Evolutionary conservation across 2,113 vertebrate genomes (phyloP), one percentile per base, ranked within the genome.

Genomic region (Calonectris borealis): DNA sequence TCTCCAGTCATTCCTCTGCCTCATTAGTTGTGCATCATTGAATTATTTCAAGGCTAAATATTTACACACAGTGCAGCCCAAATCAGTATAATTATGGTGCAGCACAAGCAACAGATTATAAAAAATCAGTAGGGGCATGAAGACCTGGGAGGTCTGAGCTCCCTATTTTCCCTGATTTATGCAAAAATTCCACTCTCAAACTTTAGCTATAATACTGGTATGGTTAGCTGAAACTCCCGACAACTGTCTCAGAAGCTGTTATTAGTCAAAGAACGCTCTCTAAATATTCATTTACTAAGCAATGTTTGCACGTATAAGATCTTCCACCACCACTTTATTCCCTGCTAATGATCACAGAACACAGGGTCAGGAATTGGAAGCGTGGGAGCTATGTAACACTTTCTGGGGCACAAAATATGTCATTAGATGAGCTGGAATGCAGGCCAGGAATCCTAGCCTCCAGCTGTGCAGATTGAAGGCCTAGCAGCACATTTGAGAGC

Each of bases 41-140:
- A 81, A 48, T 91, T 95, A 88, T 88, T 96, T 92, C 44, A 79
- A 90, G 86, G 76, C 60, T 75, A 93, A 78, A 90, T 90, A 71
- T 64, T 64, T 78, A 70, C 44, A 55, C 0, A 0, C 9, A 26
- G 29, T 31, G 6, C 76, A 84, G 36, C 51, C 29, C 32, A 62
- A 73, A 84, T 57, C 18, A 31, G n/a, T 82, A 20, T 78, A 34
- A 62, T 44, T 85, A 86, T 16, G 26, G n/a, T 71, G 60, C 38
- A 51, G 60, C 42, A 46, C 12, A 70, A 78, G 29, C 26, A 83
- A 38, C 21, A 86, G 48, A 44, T 46, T 49, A 65, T 57, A 78
- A 40, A 40, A 86, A 88, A 79, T 68, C 34, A 44, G 25, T n/a
- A 36, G 19, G 12, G 19, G 2, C 40, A 36, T 26, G 64, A 88